Base-by-base conservation (phyloP, 2,113 vertebrate species). In the Apteryx owenii region DNA sequence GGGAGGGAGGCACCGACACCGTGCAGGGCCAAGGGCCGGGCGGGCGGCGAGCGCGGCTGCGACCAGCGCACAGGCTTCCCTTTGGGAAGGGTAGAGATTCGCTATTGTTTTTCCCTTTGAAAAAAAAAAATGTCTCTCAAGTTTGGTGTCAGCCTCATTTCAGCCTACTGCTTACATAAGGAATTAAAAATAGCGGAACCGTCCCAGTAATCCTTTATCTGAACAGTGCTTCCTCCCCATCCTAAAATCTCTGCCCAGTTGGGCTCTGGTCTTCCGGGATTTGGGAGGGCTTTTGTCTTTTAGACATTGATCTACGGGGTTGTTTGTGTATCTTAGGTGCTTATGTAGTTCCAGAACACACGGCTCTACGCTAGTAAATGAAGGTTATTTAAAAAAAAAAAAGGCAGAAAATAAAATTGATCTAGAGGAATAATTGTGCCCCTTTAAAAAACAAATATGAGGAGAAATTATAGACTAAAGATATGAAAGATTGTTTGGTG, bases 221-320 rank as follows among this genome's bases (percentile, higher is more conserved):
- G 81, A 72, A 53, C 71, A 61, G 75, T 7, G 26, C 70, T 93
- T 60, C 40, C 18, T 70, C 50, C 44, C 50, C 68, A 68, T 71
- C 58, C 79, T 64, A 48, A 89, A 87, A 87, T 28, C 93, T 66
- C 44, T 54, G 85, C 53, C 77, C 73, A 36, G 1, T 75, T 78
- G 58, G 51, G 64, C 60, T 76, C 71, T 29, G 42, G 23, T 68
- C 60, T 31, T 81, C 40, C n/a, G 87, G 90, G 68, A 66, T 94
- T 83, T 85, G 71, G 81, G 75, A 91, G 81, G 48, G 95, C 87
- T 96, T 97, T 97, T 95, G 97, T 95, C 78, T 91, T 70, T 25
- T 10, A 70, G 81, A 12, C 33, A 3, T 54, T 61, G 86, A 82
- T 91, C 66, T 81, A 12, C 86, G 70, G 31, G 72, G 16, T 66